phyloP scores from a whole-genome alignment of 2,113 vertebrate genomes.

The Colinus virginianus region DNA sequence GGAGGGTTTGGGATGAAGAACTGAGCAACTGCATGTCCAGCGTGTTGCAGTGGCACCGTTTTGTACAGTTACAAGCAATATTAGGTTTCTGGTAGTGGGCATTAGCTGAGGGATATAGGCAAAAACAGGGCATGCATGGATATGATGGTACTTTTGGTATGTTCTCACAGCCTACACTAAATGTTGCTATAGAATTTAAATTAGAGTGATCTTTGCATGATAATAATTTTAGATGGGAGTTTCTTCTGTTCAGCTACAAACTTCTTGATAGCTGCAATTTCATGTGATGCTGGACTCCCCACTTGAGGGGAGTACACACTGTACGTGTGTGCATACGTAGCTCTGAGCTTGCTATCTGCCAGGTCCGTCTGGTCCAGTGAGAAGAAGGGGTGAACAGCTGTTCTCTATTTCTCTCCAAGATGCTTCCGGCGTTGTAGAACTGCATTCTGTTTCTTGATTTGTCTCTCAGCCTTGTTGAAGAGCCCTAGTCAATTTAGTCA shows the following conservation, averaged over 20 bases:
- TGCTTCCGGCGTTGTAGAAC: background rate
- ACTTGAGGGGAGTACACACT: too few species aligned
- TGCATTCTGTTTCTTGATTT: background rate
- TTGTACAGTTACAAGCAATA: background rate
- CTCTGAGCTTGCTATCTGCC: background rate
- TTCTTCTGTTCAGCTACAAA: background rate
- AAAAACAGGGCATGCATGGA: background rate
- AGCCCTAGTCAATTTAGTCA: background rate
- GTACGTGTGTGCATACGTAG: background rate
- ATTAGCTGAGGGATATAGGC: background rate
- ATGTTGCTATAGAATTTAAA: background rate
- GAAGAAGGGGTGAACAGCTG: background rate
- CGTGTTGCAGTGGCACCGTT: background rate
- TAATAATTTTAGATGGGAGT: background rate
- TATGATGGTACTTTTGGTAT: accelerated
- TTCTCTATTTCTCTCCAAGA: background rate
- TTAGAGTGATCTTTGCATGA: background rate
- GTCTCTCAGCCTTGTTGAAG: background rate
- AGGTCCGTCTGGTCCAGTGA: background rate
- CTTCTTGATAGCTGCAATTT: background rate
- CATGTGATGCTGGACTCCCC: background rate
- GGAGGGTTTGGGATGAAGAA: background rate
- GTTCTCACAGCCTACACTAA: background rate
- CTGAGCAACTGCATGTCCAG: background rate
- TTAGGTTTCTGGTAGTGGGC: background rate